A percentile compares a stretch with the other conserved stretches of the same genome.
Conservation (phyloP, 2,113 vertebrate species). For the Coryphaenoides rupestris region DNA sequence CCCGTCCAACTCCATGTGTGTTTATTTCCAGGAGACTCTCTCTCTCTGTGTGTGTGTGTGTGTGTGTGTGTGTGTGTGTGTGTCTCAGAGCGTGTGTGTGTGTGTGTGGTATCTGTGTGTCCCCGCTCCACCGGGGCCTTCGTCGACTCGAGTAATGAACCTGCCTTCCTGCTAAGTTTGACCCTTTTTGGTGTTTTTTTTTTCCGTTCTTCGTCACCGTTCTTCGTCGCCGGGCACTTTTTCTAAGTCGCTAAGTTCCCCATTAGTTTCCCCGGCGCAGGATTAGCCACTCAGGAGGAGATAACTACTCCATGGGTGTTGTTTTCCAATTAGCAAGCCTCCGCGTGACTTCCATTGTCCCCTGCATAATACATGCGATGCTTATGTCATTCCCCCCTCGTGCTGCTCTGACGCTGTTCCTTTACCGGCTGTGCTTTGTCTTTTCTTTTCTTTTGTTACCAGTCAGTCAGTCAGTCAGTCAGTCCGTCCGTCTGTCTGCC, state of each 20-base stretch:
- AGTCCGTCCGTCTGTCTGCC: constrained; percentile 9
- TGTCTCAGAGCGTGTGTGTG: too few species aligned
- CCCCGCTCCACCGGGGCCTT: too few species aligned
- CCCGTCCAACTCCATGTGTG: too few species aligned
- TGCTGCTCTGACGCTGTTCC: not conserved
- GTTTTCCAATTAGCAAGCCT: constrained; percentile 63
- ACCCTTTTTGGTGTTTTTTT: constrained; percentile 20
- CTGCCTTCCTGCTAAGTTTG: too few species aligned
- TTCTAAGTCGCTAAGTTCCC: constrained; percentile 51
- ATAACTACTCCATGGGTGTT: constrained; percentile 45
- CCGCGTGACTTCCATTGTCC: constrained; percentile 41
- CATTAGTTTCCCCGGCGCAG: constrained; percentile 47
- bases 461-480: constrained; percentile 8
- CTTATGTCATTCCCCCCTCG: not conserved
- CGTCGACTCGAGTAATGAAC: too few species aligned
- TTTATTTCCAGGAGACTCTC: too few species aligned
- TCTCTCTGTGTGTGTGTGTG: too few species aligned
- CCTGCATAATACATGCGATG: too few species aligned
- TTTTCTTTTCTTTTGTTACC: not conserved
- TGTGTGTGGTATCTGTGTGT: too few species aligned
- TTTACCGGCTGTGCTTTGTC: not conserved
- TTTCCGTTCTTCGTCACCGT: constrained; percentile 35
- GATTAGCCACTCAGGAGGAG: constrained; percentile 63
- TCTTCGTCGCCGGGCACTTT: constrained; percentile 14
- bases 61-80: too few species aligned